Conservation (phyloP, 2,113 vertebrate genomes). For the Andinoacara biseriatus region DNA sequence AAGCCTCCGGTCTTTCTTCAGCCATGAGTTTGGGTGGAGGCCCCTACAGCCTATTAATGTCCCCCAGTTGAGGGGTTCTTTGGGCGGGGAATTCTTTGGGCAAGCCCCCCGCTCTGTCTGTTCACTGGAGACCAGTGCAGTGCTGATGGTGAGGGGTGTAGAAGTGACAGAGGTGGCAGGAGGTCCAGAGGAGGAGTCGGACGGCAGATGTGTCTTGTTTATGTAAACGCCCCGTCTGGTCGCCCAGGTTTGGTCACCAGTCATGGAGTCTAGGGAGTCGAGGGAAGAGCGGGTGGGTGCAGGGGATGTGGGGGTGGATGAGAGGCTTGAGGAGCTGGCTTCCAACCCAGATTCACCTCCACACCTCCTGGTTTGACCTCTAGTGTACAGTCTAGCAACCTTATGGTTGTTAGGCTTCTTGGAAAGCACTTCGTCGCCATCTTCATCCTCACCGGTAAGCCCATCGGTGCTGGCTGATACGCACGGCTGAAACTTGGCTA, state of each 20-base stretch:
- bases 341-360: slow-evolving; percentile 47
- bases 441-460: slow-evolving; percentile 65
- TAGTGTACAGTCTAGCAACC: background rate
- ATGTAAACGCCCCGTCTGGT: slow-evolving; percentile 32
- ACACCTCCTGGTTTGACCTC: background rate
- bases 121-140: background rate
- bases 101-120: background rate
- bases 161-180: background rate
- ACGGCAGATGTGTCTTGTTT: slow-evolving; percentile 6
- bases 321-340: slow-evolving; percentile 86
- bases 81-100: slow-evolving; percentile 51
- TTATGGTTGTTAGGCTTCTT: background rate
- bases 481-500: slow-evolving; percentile 45
- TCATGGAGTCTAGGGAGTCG: slow-evolving; percentile 84
- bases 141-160: background rate
- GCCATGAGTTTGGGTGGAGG: slow-evolving; percentile 85
- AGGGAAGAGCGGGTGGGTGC: slow-evolving; percentile 83
- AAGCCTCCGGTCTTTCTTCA: slow-evolving; percentile 83
- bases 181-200: background rate
- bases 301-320: slow-evolving; percentile 84
- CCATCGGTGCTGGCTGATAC: slow-evolving; percentile 75
- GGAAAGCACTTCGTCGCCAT: slow-evolving; percentile 56
- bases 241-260: slow-evolving; percentile 14
- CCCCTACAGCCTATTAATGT: slow-evolving; percentile 74
- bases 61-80: slow-evolving; percentile 70